Evolutionary conservation across 2,113 vertebrate genomes (phyloP), one percentile per base, ranked within the genome.

Genomic region (Aix galericulata): DNA sequence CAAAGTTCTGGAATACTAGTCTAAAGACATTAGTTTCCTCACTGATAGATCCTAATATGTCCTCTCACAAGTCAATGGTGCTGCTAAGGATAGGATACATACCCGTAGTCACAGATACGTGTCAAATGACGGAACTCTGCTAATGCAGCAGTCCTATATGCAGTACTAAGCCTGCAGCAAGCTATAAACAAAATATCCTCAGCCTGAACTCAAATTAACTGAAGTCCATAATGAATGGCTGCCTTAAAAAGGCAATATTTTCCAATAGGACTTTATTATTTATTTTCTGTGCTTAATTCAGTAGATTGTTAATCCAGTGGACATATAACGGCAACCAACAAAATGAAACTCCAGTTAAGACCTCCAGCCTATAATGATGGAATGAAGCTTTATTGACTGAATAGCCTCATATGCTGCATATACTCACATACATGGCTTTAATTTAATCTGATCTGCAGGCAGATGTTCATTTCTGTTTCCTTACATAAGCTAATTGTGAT

Each of bases 81-180:
- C 73, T 86, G 18, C 52, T 88, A 72, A 89, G 60, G 77, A 79
- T 91, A 44, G 84, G 63, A 86, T 82, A 58, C 68, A 34, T 84
- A 87, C 21, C 74, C 64, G 34, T 27, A 72, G 38, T 68, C 58
- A 44, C 38, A 79, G 66, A 72, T 18, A 66, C 11, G 32, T 92
- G 91, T 86, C 95, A 82, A 52, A 68, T 93, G 76, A 53, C 58
- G 2, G 52, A 86, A 50, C 93, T 75, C 53, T 93, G 94, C 91
- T 95, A 94, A 55, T 76, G 74, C 87, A 87, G 74, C 74, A 82
- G 29, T 92, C 83, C 78, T 44, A 62, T n/a, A 62, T 36, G 50
- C 0, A 1, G 55, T 44, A 73, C 58, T 60, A 79, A 92, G 66
- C 53, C 77, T 82, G 42, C 26, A 92, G 91, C 56, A 89, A 60